Evolutionary conservation across 2,888 invertebrate genomes (phyloP).

Genomic region (Bombylius major): DNA sequence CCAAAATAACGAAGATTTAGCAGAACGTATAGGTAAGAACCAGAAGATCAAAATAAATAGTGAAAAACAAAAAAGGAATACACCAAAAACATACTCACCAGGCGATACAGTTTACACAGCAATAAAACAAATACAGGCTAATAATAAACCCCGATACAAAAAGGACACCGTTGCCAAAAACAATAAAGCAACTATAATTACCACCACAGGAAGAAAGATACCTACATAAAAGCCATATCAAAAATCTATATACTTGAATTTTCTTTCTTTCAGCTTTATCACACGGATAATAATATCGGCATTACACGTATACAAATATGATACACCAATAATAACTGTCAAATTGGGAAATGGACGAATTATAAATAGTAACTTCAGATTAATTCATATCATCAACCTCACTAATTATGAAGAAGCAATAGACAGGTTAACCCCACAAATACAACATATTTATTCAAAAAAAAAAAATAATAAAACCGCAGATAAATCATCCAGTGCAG

Average conservation of each 20-base stretch:
- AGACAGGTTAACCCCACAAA: too few species aligned
- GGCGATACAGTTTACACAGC: conserved; percentile 8
- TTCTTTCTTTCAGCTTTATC: too few species aligned
- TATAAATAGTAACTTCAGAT: background rate
- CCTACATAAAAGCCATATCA: background rate
- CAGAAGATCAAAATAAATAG: conserved; percentile 9
- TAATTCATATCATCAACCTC: background rate
- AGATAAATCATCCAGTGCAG: background rate
- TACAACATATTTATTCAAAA: background rate
- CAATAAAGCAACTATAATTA: too few species aligned
- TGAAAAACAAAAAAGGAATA: conserved; percentile 9
- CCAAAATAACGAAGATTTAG: conserved; percentile 11
- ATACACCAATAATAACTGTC: too few species aligned
- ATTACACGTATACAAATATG: too few species aligned
- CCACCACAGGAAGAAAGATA: background rate
- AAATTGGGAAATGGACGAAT: too few species aligned
- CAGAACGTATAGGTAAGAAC: too few species aligned
- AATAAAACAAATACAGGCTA: conserved; percentile 9
- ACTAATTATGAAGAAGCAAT: background rate
- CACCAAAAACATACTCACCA: conserved; percentile 5
- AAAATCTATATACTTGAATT: too few species aligned
- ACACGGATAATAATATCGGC: too few species aligned
- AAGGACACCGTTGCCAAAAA: too few species aligned
- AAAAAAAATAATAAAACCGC: background rate
- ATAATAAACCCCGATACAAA: too few species aligned